Base-by-base conservation (phyloP, 2,113 vertebrate species). In the Phaethon lepturus region DNA sequence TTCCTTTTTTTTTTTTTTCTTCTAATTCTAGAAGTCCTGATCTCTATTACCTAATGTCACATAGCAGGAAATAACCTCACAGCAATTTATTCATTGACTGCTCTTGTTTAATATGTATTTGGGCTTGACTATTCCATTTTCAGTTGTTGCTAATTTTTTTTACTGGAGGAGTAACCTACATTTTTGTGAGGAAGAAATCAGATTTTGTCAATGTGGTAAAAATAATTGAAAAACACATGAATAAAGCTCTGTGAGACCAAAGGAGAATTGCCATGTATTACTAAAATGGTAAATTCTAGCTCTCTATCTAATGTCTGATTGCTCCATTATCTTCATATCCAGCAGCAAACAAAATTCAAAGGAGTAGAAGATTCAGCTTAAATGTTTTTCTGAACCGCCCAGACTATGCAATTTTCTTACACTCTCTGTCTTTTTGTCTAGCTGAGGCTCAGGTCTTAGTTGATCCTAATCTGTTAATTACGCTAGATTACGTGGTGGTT, bases 91-190 rank as follows among this genome's bases (percentile, higher is more conserved):
- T 95, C 79, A 91, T 90, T 80, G 56, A 25, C 49, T 91, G 53
- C 33, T 93, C 64, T 86, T 78, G 26, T 95, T 95, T 75, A 91
- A 75, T 86, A 88, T 92, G 76, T 40, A 68, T 93, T 90, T 59
- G 47, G 29, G 10, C 33, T 86, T 78, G 60, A 33, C n/a, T 95
- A 59, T 64, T 89, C 47, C 40, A 38, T 91, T 92, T 96, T 92
- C 94, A 95, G 83, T 86, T 95, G 82, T 92, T 94, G 82, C 17
- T 95, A 28, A 52, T 64, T 74, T 81, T 87, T 96, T 96, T 89
- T 63, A 45, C 35, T 82, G 69, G 28, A 75, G 40, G 7, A 66
- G 8, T 71, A 67, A 67, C 73, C 69, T 85, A 76, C 56, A 45
- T 94, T 81, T 85, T 91, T 52, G 3, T 56, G 12, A 25, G 25